Base-by-base conservation (phyloP, 2,113 vertebrate genomes). In the Entelurus aequoreus region DNA sequence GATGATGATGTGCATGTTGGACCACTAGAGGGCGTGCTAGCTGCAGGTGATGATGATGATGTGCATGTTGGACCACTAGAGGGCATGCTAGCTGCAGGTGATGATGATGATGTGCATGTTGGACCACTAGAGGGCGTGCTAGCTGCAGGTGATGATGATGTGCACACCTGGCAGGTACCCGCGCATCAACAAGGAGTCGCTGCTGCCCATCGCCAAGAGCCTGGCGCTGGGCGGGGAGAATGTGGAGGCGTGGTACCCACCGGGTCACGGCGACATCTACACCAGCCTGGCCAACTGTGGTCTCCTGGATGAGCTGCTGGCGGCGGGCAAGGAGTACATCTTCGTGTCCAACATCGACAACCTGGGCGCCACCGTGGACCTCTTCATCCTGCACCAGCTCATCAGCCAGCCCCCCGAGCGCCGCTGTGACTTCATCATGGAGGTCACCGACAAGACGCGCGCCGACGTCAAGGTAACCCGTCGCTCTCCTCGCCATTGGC, bases 281-380 rank as follows among this genome's bases (percentile, higher is more conserved):
- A 92, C 92, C 84, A 98, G 96, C 75, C 97, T 99, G 87, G 92
- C 93, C 79, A 97, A 97, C 86, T 98, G 94, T 0, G 97, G 97
- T 59, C 90, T 99, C 80, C 84, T 99, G 62, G 93, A 95, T 63
- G 91, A 89, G 73, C 91, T 99, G 19, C 91, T 98, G 0, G 82
- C 66, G 14, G 90, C 98, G 77, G 94, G 95, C 61, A 98, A 98
- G 79, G 97, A 99, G 71, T 99, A 98, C 79, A 94, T 99, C 87
- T 99, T 99, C 64, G 95, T 98, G 78, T 99, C 97, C 76, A 99
- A 99, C 84, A 99, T 99, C 63, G 97, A 99, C 88, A 99, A 99
- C 81, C 91, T 99, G 88, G 97, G 97, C 5, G 97, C 97, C 84
- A 99, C 96, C 0, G 96, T 99, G 55, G 97, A 99, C 89, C 93